Evolutionary conservation across 2,888 invertebrate genomes (phyloP).

Genomic region (Caenorhabditis panamensis): DNA sequence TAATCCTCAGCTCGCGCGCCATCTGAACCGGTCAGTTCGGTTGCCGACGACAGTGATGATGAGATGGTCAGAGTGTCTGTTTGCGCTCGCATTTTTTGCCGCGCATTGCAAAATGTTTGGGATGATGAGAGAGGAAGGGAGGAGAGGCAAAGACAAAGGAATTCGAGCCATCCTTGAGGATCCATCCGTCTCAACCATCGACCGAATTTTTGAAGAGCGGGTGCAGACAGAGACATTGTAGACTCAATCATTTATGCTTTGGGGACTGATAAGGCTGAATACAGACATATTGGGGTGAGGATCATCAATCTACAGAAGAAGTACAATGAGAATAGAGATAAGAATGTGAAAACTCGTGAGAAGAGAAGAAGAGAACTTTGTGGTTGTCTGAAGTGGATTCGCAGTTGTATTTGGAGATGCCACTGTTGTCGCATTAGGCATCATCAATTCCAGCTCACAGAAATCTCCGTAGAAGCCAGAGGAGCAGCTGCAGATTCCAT

Average conservation of each 20-base stretch:
- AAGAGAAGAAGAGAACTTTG: background rate
- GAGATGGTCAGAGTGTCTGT: slow-evolving; percentile 42
- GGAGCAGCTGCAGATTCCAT: slow-evolving; percentile 37
- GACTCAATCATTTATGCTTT: background rate
- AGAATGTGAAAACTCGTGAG: background rate
- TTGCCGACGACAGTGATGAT: slow-evolving; percentile 25
- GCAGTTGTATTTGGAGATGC: background rate
- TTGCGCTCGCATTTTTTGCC: slow-evolving; percentile 43
- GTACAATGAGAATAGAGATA: background rate
- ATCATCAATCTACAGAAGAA: background rate
- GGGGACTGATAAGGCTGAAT: background rate
- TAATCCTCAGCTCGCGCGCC: slow-evolving; percentile 12
- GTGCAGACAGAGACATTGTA: background rate
- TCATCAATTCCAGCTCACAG: slow-evolving; percentile 42
- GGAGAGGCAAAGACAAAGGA: slow-evolving; percentile 30
- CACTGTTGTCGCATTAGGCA: slow-evolving; percentile 7
- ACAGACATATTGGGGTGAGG: too few species aligned
- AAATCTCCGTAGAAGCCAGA: slow-evolving; percentile 44
- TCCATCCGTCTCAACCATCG: background rate
- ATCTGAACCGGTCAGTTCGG: slow-evolving; percentile 49
- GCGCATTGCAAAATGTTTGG: slow-evolving; percentile 27
- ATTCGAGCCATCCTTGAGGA: slow-evolving; percentile 14
- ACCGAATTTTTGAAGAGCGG: slow-evolving; percentile 18
- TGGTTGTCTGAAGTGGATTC: background rate
- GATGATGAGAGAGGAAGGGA: slow-evolving; percentile 5